Evolutionary conservation across 2,113 vertebrate species (phyloP).

Genomic region (Trogon melanurus): DNA sequence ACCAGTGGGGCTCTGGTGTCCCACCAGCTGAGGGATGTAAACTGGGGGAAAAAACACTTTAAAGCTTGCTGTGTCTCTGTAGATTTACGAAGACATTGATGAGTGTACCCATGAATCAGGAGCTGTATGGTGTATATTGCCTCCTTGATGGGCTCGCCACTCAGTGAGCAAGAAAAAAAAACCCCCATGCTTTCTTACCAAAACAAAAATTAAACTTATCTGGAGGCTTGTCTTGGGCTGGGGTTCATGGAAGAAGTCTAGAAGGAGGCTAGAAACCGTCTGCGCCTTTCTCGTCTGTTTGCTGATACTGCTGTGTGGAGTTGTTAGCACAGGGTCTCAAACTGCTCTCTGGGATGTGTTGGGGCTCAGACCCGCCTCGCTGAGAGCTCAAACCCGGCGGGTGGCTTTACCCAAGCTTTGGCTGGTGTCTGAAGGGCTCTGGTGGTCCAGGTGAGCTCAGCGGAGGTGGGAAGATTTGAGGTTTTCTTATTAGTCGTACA

Average conservation of each 20-base stretch:
- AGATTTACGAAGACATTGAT: background rate
- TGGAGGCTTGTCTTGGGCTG: background rate
- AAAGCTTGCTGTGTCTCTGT: background rate
- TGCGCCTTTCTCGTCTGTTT: background rate
- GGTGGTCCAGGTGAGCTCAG: background rate
- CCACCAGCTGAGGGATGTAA: background rate
- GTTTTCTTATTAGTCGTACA: background rate
- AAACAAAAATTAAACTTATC: background rate
- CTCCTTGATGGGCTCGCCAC: background rate
- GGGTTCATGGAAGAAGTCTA: background rate
- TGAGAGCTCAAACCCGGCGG: background rate
- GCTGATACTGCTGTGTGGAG: no score
- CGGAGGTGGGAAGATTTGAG: rapidly evolving
- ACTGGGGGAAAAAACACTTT: background rate
- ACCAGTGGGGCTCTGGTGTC: background rate
- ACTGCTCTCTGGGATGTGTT: background rate
- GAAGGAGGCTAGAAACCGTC: background rate
- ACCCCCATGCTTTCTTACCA: background rate
- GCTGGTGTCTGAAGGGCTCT: background rate
- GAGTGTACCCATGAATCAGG: background rate
- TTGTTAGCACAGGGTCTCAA: rapidly evolving
- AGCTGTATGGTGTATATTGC: background rate
- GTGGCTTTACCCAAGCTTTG: no score
- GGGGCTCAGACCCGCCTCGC: background rate
- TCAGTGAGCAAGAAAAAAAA: background rate